These are phyloP conservation scores for Coenonympha arcania DNA, from an alignment of 2,888 invertebrate species.

Conservation along the genomic window DNA sequence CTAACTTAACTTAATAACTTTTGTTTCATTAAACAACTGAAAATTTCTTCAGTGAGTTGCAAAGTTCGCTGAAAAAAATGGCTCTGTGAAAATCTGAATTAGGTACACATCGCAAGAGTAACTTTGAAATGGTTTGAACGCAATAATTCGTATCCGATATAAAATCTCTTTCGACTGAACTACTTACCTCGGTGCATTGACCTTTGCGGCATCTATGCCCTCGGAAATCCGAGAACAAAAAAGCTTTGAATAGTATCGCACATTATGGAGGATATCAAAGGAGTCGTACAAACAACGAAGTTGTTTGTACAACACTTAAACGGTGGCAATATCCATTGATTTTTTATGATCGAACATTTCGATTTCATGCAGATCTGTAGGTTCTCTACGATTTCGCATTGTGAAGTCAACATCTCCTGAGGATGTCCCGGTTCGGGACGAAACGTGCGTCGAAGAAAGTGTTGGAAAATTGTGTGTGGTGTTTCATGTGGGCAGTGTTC, in stretches of 20 bases:
- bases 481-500: no score
- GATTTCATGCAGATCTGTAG: no score
- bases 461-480: no score
- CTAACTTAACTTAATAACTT: no score
- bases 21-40: no score
- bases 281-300: not conserved
- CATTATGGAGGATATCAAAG: not conserved
- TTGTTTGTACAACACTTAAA: not conserved
- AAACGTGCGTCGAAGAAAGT: no score
- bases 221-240: not conserved
- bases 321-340: not conserved
- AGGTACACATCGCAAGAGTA: not conserved
- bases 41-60: no score
- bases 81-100: no score
- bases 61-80: no score
- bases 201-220: constrained; percentile 1
- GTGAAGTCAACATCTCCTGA: no score
- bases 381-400: no score
- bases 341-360: not conserved
- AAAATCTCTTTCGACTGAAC: constrained; percentile 11
- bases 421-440: no score
- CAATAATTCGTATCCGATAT: constrained; percentile 14
- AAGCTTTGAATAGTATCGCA: not conserved
- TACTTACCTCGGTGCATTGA: constrained; percentile 18
- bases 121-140: constrained; percentile 16